These are phyloP conservation scores for Heterodera filipjevi DNA, from an alignment of 2,888 invertebrate species.

Conservation along the genomic window DNA sequence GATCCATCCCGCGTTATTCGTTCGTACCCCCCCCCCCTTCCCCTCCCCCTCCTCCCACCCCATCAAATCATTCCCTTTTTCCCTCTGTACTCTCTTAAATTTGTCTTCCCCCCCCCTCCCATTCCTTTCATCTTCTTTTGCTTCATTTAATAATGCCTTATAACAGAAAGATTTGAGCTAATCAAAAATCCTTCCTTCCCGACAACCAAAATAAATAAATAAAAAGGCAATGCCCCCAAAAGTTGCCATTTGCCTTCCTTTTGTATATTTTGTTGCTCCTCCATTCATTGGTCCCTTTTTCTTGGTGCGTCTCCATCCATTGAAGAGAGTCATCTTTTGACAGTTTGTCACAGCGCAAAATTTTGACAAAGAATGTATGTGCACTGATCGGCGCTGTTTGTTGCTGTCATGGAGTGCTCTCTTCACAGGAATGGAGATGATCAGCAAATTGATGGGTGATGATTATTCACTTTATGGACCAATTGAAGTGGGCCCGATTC, in stretches of 20 bases:
- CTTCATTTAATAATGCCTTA: background rate
- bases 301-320: background rate
- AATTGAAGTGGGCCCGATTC: no score
- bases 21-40: background rate
- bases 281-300: no score
- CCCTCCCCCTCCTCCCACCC: no score
- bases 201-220: no score
- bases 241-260: no score
- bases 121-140: background rate
- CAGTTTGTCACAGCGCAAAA: constrained; percentile 33
- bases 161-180: background rate
- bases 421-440: constrained; percentile 32
- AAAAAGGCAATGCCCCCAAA: no score
- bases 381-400: background rate
- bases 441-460: no score
- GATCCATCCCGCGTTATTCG: background rate
- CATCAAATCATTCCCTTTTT: no score
- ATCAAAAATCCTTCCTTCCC: background rate
- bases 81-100: no score
- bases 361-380: background rate
- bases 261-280: background rate
- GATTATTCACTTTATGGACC: no score
- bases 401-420: constrained; percentile 47
- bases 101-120: background rate
- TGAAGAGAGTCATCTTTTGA: constrained; percentile 46